Conservation (phyloP, 2,888 invertebrate species). For the Archips crataeganus region DNA sequence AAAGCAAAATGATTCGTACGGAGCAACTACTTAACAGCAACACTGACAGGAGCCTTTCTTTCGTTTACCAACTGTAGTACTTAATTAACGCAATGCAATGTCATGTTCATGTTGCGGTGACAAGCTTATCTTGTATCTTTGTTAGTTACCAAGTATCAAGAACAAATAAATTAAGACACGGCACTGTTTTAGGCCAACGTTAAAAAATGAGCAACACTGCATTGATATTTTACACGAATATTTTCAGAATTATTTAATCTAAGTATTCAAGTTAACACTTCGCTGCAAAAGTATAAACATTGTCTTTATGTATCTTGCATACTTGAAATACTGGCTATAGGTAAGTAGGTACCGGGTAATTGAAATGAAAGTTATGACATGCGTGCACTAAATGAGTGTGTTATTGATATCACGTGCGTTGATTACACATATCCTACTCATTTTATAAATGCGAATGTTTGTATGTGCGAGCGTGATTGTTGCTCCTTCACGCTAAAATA, state of each 20-base stretch:
- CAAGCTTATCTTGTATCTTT: not conserved
- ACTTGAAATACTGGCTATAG: not conserved
- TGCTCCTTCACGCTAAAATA: too few species aligned
- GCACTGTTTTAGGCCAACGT: too few species aligned
- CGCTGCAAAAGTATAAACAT: not conserved
- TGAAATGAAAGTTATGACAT: not conserved
- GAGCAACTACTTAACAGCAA: too few species aligned
- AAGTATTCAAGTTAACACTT: too few species aligned
- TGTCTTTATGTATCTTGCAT: not conserved
- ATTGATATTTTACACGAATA: too few species aligned
- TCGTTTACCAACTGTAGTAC: not conserved
- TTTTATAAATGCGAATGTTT: not conserved
- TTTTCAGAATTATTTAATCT: too few species aligned
- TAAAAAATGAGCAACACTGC: too few species aligned
- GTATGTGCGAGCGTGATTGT: too few species aligned
- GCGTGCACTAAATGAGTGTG: not conserved
- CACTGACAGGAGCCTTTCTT: not conserved
- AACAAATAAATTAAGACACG: too few species aligned
- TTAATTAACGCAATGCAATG: not conserved
- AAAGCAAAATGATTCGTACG: too few species aligned
- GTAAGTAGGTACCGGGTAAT: not conserved
- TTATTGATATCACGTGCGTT: slow-evolving; percentile 1
- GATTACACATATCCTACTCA: not conserved
- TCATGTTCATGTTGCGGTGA: not conserved
- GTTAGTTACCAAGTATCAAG: not conserved